Base-by-base conservation (phyloP, 64 coral and sea anemone genomes). In the Exaiptasia diaphana region DNA sequence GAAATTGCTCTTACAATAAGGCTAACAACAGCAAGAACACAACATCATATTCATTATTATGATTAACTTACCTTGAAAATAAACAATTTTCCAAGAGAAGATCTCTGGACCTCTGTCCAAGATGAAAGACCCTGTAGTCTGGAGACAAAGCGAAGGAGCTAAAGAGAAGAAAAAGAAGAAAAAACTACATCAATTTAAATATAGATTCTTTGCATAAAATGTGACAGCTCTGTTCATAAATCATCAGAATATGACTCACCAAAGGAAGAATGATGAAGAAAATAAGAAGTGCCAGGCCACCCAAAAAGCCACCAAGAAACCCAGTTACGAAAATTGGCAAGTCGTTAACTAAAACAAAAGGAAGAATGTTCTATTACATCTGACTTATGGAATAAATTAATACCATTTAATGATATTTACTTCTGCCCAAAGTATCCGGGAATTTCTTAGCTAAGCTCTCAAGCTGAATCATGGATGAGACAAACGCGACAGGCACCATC, bases 71-170 rank as follows among this genome's bases (percentile, higher is more conserved):
- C 95, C 76, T 85, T 87, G 50, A 99, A 99, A 4, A 99, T 82
- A 56, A 93, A 99, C 1, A 89, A 73, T 42, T 93, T 91, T 83
- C 90, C 95, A 67, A 99, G 76, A 3, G 91, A 74, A 46, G 85
- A 88, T 26, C 75, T 92, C 22, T 92, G 81, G 15, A 92, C 68
- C 79, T 99, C 76, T 55, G 84, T 99, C 32, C 81, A 59, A 2
- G 89, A 92, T 18, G 77, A 60, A 37, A 89, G 62, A 5, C 95
- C 95, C 53, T 99, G 85, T 21, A 83, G 41, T 31, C 64, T 72
- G 57, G 91, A 83, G 10, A 94, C 61, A 7, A 37, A 62, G 38
- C 81, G 79, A 21, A 94, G 54, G 49, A 93, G 30, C 90, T 93
- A 29, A 41, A 5, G 30, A 86, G 41, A 68, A 10, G 38, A 7